Evolutionary conservation across 2,888 invertebrate species (phyloP), one percentile per base, ranked within the genome.

Genomic region (Drosophila phalerata): DNA sequence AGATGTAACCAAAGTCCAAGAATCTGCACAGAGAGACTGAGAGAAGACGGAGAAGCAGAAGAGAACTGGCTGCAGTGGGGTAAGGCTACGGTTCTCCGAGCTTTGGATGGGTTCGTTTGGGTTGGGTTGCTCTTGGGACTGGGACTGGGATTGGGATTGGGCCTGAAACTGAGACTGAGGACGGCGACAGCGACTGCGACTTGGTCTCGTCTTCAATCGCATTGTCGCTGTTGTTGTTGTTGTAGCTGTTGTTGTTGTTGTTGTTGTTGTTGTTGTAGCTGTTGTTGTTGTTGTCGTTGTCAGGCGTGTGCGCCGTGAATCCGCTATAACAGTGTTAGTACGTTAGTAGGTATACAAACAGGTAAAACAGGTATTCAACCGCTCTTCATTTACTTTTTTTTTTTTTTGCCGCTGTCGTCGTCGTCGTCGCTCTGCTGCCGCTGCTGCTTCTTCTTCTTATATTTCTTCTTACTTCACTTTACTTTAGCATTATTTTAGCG

Each of bases 301-400:
- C 45, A 77, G 87, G 85, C 82, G 81, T 88, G 80, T 85, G 86
- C 80, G 85, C 74, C 65, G 74, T 79, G 90, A 81, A 89, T 90
- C 92, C 92, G 91, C 91, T 91, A 91, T 91, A 92, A 90, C 86
- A 92, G 89, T 92, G 92, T 92, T 92, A 92, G 92, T 91, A 92
- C 92, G 92, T 92, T 92, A 91, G 92, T 91, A 92, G 91, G 91
- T 90, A 91, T 79, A 84, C 77, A 90, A 92, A 92, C 92, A 91
- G 92, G 92, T 92, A 91, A 91, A 92, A 92, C 92, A 90, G 92
- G 92, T 92, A 90, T 91, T 90, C 81, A 70, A 80, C 80, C 81
- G 76, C 81, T 81, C 85, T 81, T 77, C 85, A 73, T 76, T 73
- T 85, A 85, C 78, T 72, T 71, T 69, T 73, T 34, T 30, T 67